Percentiles rank a stretch among this genome's conserved stretches.
Conservation (phyloP, 2,797 vertebrate genomes). For the Nannoperca australis region DNA sequence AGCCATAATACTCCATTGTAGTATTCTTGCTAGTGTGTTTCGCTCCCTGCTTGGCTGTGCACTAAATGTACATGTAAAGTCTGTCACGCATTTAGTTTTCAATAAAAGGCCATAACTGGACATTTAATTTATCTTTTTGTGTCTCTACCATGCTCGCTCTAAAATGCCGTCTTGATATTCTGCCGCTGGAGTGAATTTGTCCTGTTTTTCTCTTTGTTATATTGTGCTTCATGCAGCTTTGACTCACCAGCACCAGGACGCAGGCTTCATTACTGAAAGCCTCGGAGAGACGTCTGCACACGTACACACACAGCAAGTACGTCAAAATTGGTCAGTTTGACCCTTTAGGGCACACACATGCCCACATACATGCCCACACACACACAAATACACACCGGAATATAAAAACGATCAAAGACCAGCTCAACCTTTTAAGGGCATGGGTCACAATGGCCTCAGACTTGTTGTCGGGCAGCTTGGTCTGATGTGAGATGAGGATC, state of each 20-base stretch:
- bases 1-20: background rate
- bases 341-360: background rate
- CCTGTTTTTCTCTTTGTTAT: background rate
- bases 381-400: too few relatives aligned
- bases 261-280: slow-evolving; percentile 5
- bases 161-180: background rate
- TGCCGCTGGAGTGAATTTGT: background rate
- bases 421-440: background rate
- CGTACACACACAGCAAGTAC: background rate
- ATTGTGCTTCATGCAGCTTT: background rate
- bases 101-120: background rate
- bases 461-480: too few relatives aligned
- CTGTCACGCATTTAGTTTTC: background rate
- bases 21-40: background rate
- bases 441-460: too few relatives aligned
- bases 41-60: background rate
- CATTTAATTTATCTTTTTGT: too few relatives aligned
- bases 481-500: too few relatives aligned
- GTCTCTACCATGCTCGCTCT: background rate
- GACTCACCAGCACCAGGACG: slow-evolving; percentile 26
- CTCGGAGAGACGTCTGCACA: background rate
- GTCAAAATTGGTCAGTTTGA: slow-evolving; percentile 32
- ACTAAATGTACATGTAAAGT: background rate
- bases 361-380: too few relatives aligned
- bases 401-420: background rate